These are phyloP conservation scores for Clytia hemisphaerica DNA, from an alignment of 30 jellyfish, hydroid and myxozoan species.

Conservation along the genomic window DNA sequence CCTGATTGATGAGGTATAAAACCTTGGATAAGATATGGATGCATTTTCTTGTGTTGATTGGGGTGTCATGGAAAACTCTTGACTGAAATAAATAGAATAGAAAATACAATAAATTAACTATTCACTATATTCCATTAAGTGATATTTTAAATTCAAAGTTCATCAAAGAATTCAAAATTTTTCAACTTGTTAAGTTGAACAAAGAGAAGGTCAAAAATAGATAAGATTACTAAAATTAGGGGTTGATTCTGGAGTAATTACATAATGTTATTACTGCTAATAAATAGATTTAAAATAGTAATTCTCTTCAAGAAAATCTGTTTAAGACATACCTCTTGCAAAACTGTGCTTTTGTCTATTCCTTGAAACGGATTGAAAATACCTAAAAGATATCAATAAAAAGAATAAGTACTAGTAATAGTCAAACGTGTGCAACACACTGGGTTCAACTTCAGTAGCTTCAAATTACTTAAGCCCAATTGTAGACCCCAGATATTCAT, in stretches of 20 bases:
- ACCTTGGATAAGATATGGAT: slow-evolving; percentile 75
- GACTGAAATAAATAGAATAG: slow-evolving; percentile 33
- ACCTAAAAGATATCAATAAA: background rate
- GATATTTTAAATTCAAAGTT: background rate
- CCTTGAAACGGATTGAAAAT: slow-evolving; percentile 61
- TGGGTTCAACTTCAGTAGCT: no score
- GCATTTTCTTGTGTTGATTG: slow-evolving; percentile 86
- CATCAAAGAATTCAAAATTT: background rate
- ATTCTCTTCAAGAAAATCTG: no score
- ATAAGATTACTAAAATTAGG: no score
- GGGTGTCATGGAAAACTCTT: slow-evolving; percentile 84
- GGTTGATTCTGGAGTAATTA: no score
- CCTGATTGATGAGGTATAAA: slow-evolving; percentile 81
- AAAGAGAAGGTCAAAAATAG: background rate
- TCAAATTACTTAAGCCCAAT: no score
- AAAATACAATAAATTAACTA: background rate
- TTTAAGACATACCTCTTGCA: slow-evolving; percentile 63
- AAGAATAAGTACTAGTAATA: no score
- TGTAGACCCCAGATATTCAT: no score
- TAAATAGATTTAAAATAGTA: no score
- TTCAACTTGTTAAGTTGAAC: background rate
- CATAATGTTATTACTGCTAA: no score
- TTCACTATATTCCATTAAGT: background rate
- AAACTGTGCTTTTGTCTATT: slow-evolving; percentile 82
- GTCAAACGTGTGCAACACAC: no score